Evolutionary conservation across 1,140 invertebrate genomes (phyloP).

Genomic region (Zaprionus ghesquierei): DNA sequence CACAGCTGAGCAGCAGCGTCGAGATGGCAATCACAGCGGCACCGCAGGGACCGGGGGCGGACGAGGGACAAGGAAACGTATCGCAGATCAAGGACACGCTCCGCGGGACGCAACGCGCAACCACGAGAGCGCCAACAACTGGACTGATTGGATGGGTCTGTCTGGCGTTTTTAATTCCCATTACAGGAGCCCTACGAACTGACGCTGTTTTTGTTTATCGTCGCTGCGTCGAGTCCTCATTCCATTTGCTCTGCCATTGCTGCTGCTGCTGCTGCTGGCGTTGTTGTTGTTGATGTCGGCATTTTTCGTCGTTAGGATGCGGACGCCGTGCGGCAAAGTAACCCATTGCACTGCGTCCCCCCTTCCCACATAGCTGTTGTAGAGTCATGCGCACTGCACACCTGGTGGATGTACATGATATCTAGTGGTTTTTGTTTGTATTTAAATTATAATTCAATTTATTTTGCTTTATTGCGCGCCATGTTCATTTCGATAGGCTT

Average conservation of each 20-base stretch:
- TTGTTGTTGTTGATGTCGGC: conserved; percentile 68
- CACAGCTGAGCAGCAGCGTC: neutral
- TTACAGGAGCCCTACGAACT: conserved; percentile 47
- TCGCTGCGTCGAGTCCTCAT: conserved; percentile 53
- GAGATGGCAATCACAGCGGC: neutral
- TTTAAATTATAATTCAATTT: neutral
- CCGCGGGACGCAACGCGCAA: conserved; percentile 44
- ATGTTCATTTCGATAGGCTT: neutral
- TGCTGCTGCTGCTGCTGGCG: conserved; percentile 19
- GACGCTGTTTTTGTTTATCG: conserved; percentile 71
- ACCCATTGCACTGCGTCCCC: conserved; percentile 22
- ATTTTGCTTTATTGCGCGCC: neutral
- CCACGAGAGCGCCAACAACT: conserved; percentile 52
- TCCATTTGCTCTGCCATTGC: conserved; percentile 34
- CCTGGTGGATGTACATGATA: conserved; percentile 12
- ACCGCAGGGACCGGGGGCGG: no score
- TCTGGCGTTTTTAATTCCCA: conserved; percentile 62
- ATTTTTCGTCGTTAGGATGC: conserved; percentile 59
- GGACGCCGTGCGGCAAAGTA: conserved; percentile 20
- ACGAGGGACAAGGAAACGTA: neutral
- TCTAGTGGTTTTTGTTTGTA: neutral
- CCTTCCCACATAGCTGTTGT: conserved; percentile 29
- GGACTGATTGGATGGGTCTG: conserved; percentile 59
- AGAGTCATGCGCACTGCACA: conserved; percentile 56
- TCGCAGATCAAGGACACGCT: conserved; percentile 21